These are phyloP conservation scores for Zoanthus gigantus DNA, from an alignment of 92 coral and sea anemone species.

Conservation along the genomic window DNA sequence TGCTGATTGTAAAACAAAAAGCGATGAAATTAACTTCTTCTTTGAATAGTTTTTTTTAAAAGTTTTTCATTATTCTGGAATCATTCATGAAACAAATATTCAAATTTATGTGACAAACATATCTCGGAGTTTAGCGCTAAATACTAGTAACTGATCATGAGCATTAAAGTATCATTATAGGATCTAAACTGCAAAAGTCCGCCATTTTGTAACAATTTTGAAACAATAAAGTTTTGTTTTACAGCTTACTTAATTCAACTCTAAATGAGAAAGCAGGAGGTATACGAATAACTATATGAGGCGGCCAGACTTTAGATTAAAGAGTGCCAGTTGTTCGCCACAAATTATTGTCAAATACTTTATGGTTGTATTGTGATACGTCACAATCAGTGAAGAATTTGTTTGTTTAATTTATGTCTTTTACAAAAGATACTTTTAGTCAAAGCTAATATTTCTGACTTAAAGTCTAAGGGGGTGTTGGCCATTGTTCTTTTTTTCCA, in stretches of 20 bases:
- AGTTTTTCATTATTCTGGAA: background rate
- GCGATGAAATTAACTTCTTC: background rate
- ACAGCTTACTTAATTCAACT: background rate
- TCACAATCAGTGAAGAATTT: background rate
- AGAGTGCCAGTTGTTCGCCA: too few species aligned
- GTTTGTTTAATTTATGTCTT: slow-evolving; percentile 15
- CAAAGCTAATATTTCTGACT: slow-evolving; percentile 30
- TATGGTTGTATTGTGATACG: background rate
- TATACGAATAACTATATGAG: background rate
- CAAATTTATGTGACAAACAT: background rate
- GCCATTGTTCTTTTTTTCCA: background rate
- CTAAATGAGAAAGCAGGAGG: background rate
- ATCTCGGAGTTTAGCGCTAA: background rate
- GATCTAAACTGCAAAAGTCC: too few species aligned
- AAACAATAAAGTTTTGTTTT: too few species aligned
- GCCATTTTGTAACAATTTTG: background rate
- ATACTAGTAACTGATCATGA: too few species aligned
- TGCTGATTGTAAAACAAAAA: background rate
- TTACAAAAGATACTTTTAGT: slow-evolving; percentile 18
- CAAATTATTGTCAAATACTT: background rate
- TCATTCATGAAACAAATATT: background rate
- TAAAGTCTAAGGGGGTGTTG: background rate
- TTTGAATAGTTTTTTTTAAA: background rate
- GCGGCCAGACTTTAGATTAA: too few species aligned
- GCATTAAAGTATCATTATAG: too few species aligned